These are phyloP conservation scores for Lanistes nyassanus DNA, from an alignment of 1,140 invertebrate species.

Conservation along the genomic window DNA sequence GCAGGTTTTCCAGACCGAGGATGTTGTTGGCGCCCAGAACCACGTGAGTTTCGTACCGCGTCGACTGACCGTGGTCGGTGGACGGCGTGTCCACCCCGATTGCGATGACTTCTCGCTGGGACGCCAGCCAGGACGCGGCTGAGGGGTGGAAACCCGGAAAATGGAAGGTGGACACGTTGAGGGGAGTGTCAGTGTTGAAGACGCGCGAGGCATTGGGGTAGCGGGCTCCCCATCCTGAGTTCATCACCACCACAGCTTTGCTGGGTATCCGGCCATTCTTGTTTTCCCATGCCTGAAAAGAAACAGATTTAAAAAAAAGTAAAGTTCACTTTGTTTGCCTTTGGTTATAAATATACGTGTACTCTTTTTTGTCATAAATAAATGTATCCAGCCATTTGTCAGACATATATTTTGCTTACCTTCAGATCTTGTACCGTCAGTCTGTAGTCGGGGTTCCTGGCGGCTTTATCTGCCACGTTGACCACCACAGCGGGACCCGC, in stretches of 20 bases:
- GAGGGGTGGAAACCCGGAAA: neutral
- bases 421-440: conserved; percentile 42
- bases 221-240: conserved; percentile 45
- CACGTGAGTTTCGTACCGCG: neutral
- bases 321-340: neutral
- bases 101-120: neutral
- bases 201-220: conserved; percentile 31
- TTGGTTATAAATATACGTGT: too few relatives aligned
- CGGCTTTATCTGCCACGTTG: conserved; percentile 37
- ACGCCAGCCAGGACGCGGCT: neutral
- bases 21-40: conserved; percentile 7
- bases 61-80: neutral
- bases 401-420: neutral
- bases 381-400: too few relatives aligned
- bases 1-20: conserved; percentile 40
- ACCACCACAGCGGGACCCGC: conserved; percentile 40
- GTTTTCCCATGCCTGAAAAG: conserved; percentile 38
- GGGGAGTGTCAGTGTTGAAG: conserved; percentile 3
- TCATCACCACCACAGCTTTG: conserved; percentile 47
- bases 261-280: conserved; percentile 37
- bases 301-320: neutral
- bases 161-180: neutral
- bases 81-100: neutral
- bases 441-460: conserved; percentile 38
- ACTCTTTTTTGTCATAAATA: neutral